Conservation (phyloP, 37 sponge, comb jelly and placozoan species). For the Beroe forskalii region DNA sequence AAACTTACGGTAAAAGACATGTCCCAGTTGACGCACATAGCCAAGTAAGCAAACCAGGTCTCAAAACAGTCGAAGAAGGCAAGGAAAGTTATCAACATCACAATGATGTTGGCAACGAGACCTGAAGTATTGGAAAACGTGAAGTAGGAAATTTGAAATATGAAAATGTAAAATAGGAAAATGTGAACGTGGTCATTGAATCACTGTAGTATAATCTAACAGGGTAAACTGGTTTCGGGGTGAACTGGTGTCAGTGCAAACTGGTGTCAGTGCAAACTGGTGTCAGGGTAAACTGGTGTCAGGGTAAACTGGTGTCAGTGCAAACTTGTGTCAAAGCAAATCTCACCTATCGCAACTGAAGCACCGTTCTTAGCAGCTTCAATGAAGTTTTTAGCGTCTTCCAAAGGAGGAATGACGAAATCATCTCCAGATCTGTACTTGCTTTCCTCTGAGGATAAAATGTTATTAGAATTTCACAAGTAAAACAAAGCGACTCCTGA, state of each 20-base stretch:
- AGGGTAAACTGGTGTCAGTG: too few species aligned
- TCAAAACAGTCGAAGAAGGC: slow-evolving; percentile 41
- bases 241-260: too few species aligned
- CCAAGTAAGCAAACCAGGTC: slow-evolving; percentile 46
- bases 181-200: too few species aligned
- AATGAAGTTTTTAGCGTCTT: slow-evolving; percentile 63
- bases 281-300: too few species aligned
- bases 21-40: slow-evolving; percentile 35
- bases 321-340: too few species aligned
- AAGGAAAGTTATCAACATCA: slow-evolving; percentile 50
- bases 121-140: slow-evolving; percentile 1
- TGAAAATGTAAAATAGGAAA: too few species aligned
- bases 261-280: too few species aligned
- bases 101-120: slow-evolving; percentile 65
- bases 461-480: not conserved
- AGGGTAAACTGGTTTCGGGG: too few species aligned
- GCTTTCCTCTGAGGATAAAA: not conserved
- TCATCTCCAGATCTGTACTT: slow-evolving; percentile 4
- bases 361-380: slow-evolving; percentile 65
- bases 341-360: slow-evolving; percentile 44
- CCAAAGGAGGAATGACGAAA: slow-evolving; percentile 21
- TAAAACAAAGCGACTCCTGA: too few species aligned
- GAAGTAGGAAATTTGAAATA: too few species aligned
- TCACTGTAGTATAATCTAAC: not conserved
- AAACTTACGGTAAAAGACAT: slow-evolving; percentile 52